Percentiles rank a stretch among this genome's conserved stretches.
These are phyloP conservation scores for Steromphala cineraria DNA, from an alignment of 2,888 invertebrate species.

Conservation along the genomic window DNA sequence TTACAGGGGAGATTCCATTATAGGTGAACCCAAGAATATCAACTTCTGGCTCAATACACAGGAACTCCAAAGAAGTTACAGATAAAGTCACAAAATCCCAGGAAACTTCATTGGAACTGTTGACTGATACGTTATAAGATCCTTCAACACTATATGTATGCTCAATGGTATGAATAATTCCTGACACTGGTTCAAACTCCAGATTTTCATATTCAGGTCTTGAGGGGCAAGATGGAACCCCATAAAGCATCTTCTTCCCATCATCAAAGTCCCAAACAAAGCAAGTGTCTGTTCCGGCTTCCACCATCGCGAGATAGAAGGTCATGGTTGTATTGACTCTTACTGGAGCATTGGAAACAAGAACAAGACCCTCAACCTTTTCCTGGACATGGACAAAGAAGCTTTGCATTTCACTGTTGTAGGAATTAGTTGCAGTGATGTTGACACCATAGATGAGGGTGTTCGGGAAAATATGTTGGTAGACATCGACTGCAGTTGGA, in stretches of 20 bases:
- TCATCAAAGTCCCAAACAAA: conserved; percentile 34
- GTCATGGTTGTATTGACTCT: conserved; percentile 22
- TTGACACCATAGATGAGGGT: conserved; percentile 7
- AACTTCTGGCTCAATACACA: conserved; percentile 35
- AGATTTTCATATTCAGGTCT: conserved; percentile 19
- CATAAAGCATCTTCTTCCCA: conserved; percentile 20
- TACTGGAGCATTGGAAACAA: conserved; percentile 21
- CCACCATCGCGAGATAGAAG: conserved; percentile 16
- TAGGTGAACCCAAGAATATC: conserved; percentile 33
- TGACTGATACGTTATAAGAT: conserved; percentile 25
- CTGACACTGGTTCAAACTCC: background rate
- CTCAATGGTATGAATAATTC: background rate
- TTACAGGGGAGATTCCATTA: conserved; percentile 16
- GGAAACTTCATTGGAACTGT: conserved; percentile 29
- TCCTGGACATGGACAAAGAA: conserved; percentile 27
- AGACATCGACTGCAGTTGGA: conserved; percentile 7
- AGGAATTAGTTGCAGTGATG: conserved; percentile 21
- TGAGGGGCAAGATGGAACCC: conserved; percentile 22
- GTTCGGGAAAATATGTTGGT: background rate
- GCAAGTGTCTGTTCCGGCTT: conserved; percentile 27
- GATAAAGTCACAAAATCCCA: background rate
- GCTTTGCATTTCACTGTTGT: conserved; percentile 17
- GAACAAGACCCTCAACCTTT: conserved; percentile 13
- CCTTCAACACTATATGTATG: conserved; percentile 19
- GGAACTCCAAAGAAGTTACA: conserved; percentile 19